Evolutionary conservation across 2,888 invertebrate genomes (phyloP), one percentile per base, ranked within the genome.

Genomic region (Acanthosoma haemorrhoidale): DNA sequence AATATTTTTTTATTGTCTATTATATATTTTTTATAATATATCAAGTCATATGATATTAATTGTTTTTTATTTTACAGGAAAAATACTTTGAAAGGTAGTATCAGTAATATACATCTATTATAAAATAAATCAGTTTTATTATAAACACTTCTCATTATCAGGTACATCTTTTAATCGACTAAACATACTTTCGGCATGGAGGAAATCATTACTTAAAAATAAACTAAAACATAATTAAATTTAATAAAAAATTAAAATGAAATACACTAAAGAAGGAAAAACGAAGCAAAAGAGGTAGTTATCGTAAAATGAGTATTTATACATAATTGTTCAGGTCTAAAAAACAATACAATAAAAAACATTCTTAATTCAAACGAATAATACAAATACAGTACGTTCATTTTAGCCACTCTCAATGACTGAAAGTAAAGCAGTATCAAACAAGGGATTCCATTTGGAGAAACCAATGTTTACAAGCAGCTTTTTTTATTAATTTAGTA

Each of bases 281-380:
- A n/a, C n/a, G n/a, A n/a, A 51, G 21, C 43, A 43, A 51, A 25
- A 4, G 51, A 51, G 51, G 51, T 51, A 51, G 51, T 51, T 51
- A 51, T 51, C 51, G 51, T 51, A 25, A 51, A 51, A 51, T 51
- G 51, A 51, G 51, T 51, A 51, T 51, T 51, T 51, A 51, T 51
- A 25, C 25, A 25, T 25, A 51, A 25, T 51, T 51, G n/a, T 51
- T n/a, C 51, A 51, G 25, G 21, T 21, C 25, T 51, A 25, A 25
- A 51, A 51, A 51, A 25, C 2, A 21, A 21, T 43, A 21, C 18
- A 18, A 39, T 15, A 15, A 39, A 1, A 21, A 25, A n/a, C n/a
- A n/a, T 51, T 51, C 5, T 25, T 25, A 25, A 13, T 51, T 21
- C 6, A 51, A 21, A 25, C 21, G n/a, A 51, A 25, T 25, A 25